Evolutionary conservation across 2,888 invertebrate genomes (phyloP).

Genomic region (Pterostichus niger): DNA sequence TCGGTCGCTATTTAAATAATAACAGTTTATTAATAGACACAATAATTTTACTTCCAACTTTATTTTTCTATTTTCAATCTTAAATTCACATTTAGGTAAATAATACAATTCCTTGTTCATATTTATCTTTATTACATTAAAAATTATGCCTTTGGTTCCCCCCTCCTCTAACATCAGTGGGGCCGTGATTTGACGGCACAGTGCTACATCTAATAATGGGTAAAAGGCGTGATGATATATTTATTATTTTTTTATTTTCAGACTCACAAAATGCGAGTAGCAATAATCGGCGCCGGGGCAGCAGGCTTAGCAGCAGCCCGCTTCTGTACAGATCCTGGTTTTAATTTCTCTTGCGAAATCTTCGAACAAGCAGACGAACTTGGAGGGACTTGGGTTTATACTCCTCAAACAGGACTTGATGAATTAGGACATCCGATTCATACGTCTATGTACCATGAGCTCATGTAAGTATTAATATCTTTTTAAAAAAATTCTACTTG

Average conservation of each 20-base stretch:
- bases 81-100: no score
- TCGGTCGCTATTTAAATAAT: no score
- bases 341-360: conserved; percentile 80
- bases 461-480: conserved; percentile 79
- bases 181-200: no score
- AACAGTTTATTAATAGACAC: no score
- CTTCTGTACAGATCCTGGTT: conserved; percentile 79
- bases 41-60: no score
- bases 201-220: no score
- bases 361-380: conserved; percentile 85
- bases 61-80: no score
- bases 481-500: no score
- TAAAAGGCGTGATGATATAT: background rate
- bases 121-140: no score
- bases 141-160: no score
- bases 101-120: no score
- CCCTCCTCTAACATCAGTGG: no score
- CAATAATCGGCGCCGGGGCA: conserved; percentile 88
- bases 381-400: conserved; percentile 92
- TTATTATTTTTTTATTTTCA: conserved; percentile 3
- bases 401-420: conserved; percentile 82
- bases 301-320: conserved; percentile 85
- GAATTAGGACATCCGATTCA: conserved; percentile 85
- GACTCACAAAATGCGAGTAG: conserved; percentile 75
- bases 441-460: conserved; percentile 89